Base-by-base conservation (phyloP, 37 sponge, comb jelly and placozoan genomes). In the Trichoplax adhaerens region DNA sequence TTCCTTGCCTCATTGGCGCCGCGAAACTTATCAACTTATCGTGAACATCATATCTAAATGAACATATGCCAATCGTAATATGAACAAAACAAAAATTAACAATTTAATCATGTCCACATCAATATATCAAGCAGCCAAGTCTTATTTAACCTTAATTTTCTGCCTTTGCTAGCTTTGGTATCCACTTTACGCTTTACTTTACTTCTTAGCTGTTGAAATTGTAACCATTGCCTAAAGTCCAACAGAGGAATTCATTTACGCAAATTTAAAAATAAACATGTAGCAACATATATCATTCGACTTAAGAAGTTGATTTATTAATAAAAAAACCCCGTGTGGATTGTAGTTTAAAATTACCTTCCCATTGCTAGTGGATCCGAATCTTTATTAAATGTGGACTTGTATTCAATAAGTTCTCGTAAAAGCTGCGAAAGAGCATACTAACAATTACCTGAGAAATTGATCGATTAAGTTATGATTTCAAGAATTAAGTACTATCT, bases 81-180 rank as follows among this genome's bases (percentile, higher is more conserved):
- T 12, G 62, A 12, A 60, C 8, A 60, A 60, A 60, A 12, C 62
- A 60, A 8, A 60, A 12, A 12, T 60, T 3, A 64, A 10, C 46
- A 5, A 73, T 5, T 73, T 73, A 73, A 5, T 50, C 7, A 50
- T 66, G 46, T 62, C 63, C 5, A 47, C 10, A 6, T 5, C 10
- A 66, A 52, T 6, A 66, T 5, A 66, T 6, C n/a, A 5, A 12
- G 12, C 48, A 5, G 53, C 7, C 5, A 66, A 50, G 10, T 7
- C 6, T 5, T 5, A 2, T 8, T 50, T 52, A 56, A 91, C 83
- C 94, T 68, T 64, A 93, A 79, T 75, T 89, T 93, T 3, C 94
- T 69, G 1, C 90, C 94, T 61, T 93, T 93, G 85, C 94, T 93
- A 58, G 94, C 94, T 65, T 81, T 83, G 1, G 94, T 93, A 77